phyloP scores from a whole-genome alignment of 1,140 invertebrate species.

The Telenomus remus region DNA sequence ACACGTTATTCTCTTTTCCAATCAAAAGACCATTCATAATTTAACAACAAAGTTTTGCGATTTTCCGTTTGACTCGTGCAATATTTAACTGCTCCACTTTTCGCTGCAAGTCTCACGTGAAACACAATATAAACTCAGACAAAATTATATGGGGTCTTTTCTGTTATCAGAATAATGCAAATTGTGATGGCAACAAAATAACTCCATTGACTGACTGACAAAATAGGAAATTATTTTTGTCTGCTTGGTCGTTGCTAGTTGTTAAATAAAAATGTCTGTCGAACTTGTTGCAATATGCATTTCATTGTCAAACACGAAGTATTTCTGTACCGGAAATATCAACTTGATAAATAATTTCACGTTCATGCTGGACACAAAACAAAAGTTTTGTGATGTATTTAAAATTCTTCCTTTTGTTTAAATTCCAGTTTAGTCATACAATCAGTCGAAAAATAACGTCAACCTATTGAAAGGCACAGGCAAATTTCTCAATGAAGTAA shows the following conservation, averaged over 20 bases:
- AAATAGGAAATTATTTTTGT: too few relatives aligned
- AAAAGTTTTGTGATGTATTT: too few relatives aligned
- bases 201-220: too few relatives aligned
- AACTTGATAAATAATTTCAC: too few relatives aligned
- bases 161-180: slow-evolving; percentile 28
- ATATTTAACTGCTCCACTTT: slow-evolving; percentile 38
- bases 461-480: slow-evolving; percentile 4
- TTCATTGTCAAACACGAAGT: too few relatives aligned
- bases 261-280: not conserved
- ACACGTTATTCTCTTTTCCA: slow-evolving; percentile 13
- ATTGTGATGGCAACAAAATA: slow-evolving; percentile 31
- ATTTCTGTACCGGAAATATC: too few relatives aligned
- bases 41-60: slow-evolving; percentile 38
- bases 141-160: slow-evolving; percentile 14
- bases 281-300: too few relatives aligned
- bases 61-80: slow-evolving; percentile 28
- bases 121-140: slow-evolving; percentile 25
- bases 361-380: too few relatives aligned
- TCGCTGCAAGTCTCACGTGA: slow-evolving; percentile 29
- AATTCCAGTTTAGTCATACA: too few relatives aligned
- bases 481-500: slow-evolving; percentile 30
- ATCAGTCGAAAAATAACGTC: too few relatives aligned
- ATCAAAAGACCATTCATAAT: slow-evolving; percentile 42
- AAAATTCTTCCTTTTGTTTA: too few relatives aligned
- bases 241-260: not conserved